Evolutionary conservation across 2,888 invertebrate species (phyloP), one percentile per base, ranked within the genome.

Genomic region (Andrena camellia): DNA sequence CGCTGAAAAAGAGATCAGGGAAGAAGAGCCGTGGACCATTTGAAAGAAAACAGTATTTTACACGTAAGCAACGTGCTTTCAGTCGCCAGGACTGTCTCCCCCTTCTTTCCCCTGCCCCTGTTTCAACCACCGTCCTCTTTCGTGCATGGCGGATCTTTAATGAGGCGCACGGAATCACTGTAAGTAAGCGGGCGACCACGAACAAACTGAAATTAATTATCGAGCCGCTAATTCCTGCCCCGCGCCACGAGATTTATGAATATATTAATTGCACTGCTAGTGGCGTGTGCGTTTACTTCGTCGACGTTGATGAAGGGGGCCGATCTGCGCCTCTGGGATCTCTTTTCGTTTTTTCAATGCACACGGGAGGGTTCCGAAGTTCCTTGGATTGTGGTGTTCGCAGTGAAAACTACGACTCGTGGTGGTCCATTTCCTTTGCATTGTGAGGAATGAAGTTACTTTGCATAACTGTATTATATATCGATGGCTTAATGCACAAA

Each of bases 21-120:
- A 62, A 57, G 67, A 59, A 70, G 50, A 71, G 29, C 20, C 59
- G 57, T 10, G 7, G 42, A 62, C 48, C 60, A 59, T 77, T 66
- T 76, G 62, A 87, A 82, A 82, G 87, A 78, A 87, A 84, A 87
- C 84, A 71, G 82, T 81, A 86, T 84, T 79, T 79, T 31, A 42
- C 70, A 66, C 35, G 64, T 33, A 70, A 83, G 81, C 72, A 69
- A 50, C 54, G 26, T 10, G 23, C 60, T 57, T 70, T 62, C 54
- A 66, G 17, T 54, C 62, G 26, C 29, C 48, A 20, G 52, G 20
- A 57, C 66, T 26, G n/a, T 23, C 62, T 29, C n/a, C 35, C 57
- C 17, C n/a, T 1, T 13, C 20, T 26, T 26, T 17, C 35, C 48
- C 0, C 8, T 0, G 26, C n/a, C 2, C 13, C 42, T 6, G 8